Conservation (phyloP, 2,797 vertebrate species). For the Urocyon cinereoargenteus region DNA sequence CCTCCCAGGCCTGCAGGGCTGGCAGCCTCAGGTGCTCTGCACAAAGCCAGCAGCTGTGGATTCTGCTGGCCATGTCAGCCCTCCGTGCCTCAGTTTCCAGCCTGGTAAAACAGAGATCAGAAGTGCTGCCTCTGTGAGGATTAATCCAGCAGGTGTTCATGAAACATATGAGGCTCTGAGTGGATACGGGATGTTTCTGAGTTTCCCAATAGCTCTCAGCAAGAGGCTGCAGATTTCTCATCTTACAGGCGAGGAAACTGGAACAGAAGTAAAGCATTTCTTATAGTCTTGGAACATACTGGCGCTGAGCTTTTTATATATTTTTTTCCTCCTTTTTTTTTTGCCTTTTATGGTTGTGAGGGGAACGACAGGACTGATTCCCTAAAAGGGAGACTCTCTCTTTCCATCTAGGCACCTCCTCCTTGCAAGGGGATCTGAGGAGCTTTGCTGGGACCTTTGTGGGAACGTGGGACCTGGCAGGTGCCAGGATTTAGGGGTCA, state of each 20-base stretch:
- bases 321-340: not conserved
- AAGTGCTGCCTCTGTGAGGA: not conserved
- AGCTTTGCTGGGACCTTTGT: not conserved
- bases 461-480: not conserved
- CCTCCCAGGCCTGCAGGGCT: not conserved
- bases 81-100: not conserved
- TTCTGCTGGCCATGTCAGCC: not conserved
- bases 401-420: not conserved
- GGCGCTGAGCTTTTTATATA: not conserved
- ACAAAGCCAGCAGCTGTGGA: not conserved
- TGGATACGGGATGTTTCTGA: too few species aligned
- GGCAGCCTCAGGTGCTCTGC: not conserved
- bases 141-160: too few species aligned
- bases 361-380: not conserved
- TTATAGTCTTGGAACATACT: not conserved
- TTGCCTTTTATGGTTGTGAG: conserved; percentile 38
- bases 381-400: not conserved
- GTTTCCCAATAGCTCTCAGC: not conserved
- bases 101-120: not conserved
- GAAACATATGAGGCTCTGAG: not conserved
- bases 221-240: not conserved
- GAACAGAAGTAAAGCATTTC: not conserved
- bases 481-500: not conserved
- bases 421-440: not conserved
- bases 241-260: not conserved